A percentile compares a stretch with the other conserved stretches of the same genome.
phyloP scores from a whole-genome alignment of 2,888 invertebrate genomes.

The Cheilosia soror region DNA sequence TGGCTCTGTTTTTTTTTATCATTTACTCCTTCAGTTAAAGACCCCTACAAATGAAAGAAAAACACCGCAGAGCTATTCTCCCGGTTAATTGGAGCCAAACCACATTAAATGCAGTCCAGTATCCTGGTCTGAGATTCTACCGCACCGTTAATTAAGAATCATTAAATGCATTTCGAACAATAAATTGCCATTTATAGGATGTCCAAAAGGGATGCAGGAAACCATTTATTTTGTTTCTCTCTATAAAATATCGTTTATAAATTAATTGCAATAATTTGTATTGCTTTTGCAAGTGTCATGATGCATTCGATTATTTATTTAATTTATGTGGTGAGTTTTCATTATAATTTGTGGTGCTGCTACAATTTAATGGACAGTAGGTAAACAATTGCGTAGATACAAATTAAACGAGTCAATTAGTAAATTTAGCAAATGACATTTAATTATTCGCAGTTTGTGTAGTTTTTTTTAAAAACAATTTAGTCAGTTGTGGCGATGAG shows the following conservation, averaged over 20 bases:
- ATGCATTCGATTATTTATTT: background rate
- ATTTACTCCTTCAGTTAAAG: background rate
- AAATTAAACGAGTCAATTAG: background rate
- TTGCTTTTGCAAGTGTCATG: background rate
- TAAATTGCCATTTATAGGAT: background rate
- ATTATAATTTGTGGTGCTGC: background rate
- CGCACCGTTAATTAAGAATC: slow-evolving; percentile 34
- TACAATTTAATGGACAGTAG: background rate
- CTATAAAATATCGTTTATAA: slow-evolving; percentile 11
- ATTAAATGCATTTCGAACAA: slow-evolving; percentile 35
- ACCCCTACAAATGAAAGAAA: background rate
- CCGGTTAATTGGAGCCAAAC: slow-evolving; percentile 9
- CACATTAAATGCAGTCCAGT: slow-evolving; percentile 5
- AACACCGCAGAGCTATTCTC: background rate
- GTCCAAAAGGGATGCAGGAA: background rate
- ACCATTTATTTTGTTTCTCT: background rate
- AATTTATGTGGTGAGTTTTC: background rate
- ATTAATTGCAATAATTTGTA: slow-evolving; percentile 18
- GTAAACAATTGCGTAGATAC: background rate
- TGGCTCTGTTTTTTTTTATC: background rate
- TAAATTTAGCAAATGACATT: too few relatives aligned
- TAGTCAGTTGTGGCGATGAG: too few relatives aligned
- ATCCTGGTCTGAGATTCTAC: background rate
- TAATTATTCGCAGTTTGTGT: too few relatives aligned
- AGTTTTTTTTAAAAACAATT: too few relatives aligned